Percentiles rank a stretch among this genome's conserved stretches.
phyloP scores from a whole-genome alignment of 1,140 invertebrate genomes.

The Whitmania pigra region DNA sequence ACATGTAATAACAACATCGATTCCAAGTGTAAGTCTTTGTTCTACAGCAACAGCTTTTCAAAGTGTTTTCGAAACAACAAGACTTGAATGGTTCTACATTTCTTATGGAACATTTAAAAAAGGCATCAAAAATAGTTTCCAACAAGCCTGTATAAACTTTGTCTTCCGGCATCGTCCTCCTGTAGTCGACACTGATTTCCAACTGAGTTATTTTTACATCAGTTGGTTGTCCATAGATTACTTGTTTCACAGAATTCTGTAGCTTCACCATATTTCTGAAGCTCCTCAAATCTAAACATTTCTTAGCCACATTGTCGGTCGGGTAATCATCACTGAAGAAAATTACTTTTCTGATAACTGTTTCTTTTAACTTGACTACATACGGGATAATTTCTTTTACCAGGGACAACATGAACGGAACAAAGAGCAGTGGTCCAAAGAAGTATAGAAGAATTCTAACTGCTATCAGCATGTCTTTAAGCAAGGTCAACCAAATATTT shows the following conservation, averaged over 20 bases:
- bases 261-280: not conserved
- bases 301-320: not conserved
- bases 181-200: slow-evolving; percentile 23
- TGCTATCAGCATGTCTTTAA: slow-evolving; percentile 33
- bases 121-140: slow-evolving; percentile 4
- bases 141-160: slow-evolving; percentile 22
- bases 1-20: slow-evolving; percentile 23
- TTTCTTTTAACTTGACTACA: slow-evolving; percentile 23
- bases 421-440: slow-evolving; percentile 36
- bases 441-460: slow-evolving; percentile 36
- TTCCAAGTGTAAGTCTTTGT: not conserved
- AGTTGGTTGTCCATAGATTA: slow-evolving; percentile 1
- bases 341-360: slow-evolving; percentile 15
- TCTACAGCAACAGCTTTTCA: not conserved
- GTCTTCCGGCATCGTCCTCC: slow-evolving; percentile 22
- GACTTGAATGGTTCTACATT: slow-evolving; percentile 18
- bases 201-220: slow-evolving; percentile 20
- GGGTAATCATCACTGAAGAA: not conserved
- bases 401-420: slow-evolving; percentile 30
- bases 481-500: slow-evolving; percentile 37
- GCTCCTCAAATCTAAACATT: not conserved
- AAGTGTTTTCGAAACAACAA: slow-evolving; percentile 22
- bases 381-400: slow-evolving; percentile 20
- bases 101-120: slow-evolving; percentile 20
- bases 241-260: not conserved